Percentiles rank a stretch among this genome's conserved stretches.
Evolutionary conservation across 2,797 vertebrate species (phyloP).

Genomic region (Echiichthys vipera): DNA sequence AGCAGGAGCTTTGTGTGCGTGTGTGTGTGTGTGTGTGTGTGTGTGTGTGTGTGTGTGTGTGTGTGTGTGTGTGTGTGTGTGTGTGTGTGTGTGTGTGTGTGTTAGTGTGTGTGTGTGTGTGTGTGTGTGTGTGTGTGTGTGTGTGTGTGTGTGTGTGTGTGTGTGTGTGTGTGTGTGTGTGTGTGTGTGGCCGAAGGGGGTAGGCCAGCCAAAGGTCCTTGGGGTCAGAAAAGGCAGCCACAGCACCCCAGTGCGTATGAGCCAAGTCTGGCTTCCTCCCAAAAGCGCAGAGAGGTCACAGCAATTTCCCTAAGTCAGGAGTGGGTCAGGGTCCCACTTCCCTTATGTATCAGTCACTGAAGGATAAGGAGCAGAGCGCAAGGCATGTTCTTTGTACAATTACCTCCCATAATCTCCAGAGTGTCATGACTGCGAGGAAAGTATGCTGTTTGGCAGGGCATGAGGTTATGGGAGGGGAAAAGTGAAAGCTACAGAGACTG

Average conservation of each 20-base stretch:
- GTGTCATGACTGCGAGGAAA: constrained; percentile 55
- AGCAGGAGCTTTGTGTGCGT: constrained; percentile 54
- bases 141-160: constrained; percentile 15
- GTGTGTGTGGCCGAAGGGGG: constrained; percentile 72
- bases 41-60: constrained; percentile 28
- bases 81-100: constrained; percentile 12
- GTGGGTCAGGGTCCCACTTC: constrained; percentile 79
- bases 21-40: constrained; percentile 21
- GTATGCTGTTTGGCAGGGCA: constrained; percentile 53
- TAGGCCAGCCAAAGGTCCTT: constrained; percentile 62
- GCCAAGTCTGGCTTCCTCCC: constrained; percentile 82
- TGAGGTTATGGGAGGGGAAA: constrained; percentile 58
- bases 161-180: constrained; percentile 20
- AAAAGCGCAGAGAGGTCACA: constrained; percentile 80
- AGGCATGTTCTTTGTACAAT: constrained; percentile 73
- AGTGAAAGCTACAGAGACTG: constrained; percentile 35
- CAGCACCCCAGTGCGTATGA: constrained; percentile 66
- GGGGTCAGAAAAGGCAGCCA: constrained; percentile 76
- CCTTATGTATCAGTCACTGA: constrained; percentile 80
- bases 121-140: constrained; percentile 20
- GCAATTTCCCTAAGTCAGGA: constrained; percentile 86
- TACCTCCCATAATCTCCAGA: constrained; percentile 68
- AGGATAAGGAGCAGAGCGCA: constrained; percentile 72
- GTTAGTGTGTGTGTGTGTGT: constrained; percentile 68
- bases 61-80: constrained; percentile 15